A percentile compares a stretch with the other conserved stretches of the same genome.
Conservation (phyloP, 2,888 invertebrate species). For the Sepiola atlantica region DNA sequence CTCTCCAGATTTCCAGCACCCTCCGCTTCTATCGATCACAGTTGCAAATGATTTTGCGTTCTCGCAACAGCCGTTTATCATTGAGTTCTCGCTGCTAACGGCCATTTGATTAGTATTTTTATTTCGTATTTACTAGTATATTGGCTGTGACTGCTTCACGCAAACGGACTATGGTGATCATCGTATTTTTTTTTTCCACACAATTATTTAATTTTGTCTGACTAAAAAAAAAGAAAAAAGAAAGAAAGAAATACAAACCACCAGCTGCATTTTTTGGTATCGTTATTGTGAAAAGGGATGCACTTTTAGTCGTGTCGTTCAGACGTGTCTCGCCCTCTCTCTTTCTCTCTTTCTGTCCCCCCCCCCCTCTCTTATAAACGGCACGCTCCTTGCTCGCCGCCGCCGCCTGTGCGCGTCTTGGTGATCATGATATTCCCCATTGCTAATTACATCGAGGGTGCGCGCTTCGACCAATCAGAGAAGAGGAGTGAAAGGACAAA, state of each 20-base stretch:
- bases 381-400: not conserved
- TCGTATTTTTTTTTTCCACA: not conserved
- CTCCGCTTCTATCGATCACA: no score
- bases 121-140: no score
- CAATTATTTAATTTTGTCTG: not conserved
- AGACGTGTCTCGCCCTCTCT: not conserved
- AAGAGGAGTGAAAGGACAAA: conserved; percentile 32
- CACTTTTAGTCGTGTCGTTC: not conserved
- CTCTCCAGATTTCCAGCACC: no score
- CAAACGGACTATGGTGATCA: not conserved
- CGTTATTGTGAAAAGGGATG: not conserved
- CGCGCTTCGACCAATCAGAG: not conserved
- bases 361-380: not conserved
- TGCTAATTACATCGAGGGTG: conserved; percentile 21
- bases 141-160: no score
- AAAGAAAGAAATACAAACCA: not conserved
- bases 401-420: not conserved
- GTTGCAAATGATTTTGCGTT: no score
- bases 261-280: not conserved
- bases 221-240: not conserved
- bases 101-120: no score
- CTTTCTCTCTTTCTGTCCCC: not conserved
- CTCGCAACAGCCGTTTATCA: no score
- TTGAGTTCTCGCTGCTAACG: no score
- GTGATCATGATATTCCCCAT: not conserved